phyloP scores from a whole-genome alignment of 2,888 invertebrate genomes.

The Hyposoter dolosus region DNA sequence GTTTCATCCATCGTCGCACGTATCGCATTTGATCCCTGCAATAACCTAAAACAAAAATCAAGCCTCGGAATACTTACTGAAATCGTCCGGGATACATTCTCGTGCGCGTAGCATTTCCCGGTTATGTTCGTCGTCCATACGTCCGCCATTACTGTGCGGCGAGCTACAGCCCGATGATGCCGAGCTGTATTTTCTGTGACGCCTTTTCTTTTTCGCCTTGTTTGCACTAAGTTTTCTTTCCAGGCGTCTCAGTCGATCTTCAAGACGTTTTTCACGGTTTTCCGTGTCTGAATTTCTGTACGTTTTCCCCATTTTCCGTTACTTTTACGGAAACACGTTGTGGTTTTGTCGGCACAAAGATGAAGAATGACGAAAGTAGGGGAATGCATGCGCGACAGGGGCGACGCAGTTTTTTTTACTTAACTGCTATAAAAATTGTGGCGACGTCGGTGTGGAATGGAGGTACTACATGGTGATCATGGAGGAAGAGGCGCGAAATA shows the following conservation, averaged over 20 bases:
- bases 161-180: constrained; percentile 35
- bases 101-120: constrained; percentile 16
- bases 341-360: constrained; percentile 52
- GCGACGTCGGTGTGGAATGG: constrained; percentile 33
- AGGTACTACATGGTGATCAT: constrained; percentile 40
- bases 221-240: constrained; percentile 44
- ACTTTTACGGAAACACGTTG: constrained; percentile 31
- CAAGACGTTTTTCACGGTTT: constrained; percentile 46
- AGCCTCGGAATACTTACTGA: constrained; percentile 39
- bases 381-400: constrained; percentile 36
- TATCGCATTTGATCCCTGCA: constrained; percentile 20
- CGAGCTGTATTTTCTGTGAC: constrained; percentile 51
- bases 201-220: constrained; percentile 40
- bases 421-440: constrained; percentile 48
- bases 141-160: constrained; percentile 7
- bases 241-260: constrained; percentile 44
- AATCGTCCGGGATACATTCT: constrained; percentile 26
- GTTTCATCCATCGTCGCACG: constrained; percentile 36
- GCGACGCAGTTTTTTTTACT: constrained; percentile 25
- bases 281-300: constrained; percentile 37
- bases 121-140: constrained; percentile 33
- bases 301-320: constrained; percentile 49
- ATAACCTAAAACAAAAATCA: constrained; percentile 37
- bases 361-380: constrained; percentile 44
- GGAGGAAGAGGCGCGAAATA: constrained; percentile 33